Evolutionary conservation across 2,888 invertebrate species (phyloP), one percentile per base, ranked within the genome.

Genomic region (Ypsolopha scabrella): DNA sequence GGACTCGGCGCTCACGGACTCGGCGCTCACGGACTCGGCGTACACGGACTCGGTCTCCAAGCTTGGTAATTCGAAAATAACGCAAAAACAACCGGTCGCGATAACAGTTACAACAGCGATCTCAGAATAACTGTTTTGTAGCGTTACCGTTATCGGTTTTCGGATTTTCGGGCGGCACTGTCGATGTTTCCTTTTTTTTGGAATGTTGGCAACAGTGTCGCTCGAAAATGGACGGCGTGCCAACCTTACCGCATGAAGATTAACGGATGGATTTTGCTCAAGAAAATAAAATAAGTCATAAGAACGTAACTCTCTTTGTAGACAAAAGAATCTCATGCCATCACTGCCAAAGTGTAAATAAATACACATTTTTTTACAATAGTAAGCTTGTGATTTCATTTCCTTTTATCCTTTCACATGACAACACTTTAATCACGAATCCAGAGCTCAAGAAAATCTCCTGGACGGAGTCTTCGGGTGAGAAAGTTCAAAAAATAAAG

Each of bases 261-360:
- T 33, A 41, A 41, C 24, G 13, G 24, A 45, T n/a, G 45, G 45
- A 45, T 45, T 45, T 45, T 45, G 45, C 45, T 45, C 45, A 45
- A 45, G 24, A 24, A 24, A 24, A 24, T 24, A 24, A 24, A 39
- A 39, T 14, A 47, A 36, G 13, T 47, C 10, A 47, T 10, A 47
- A 13, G 47, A 37, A 47, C 49, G 82, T 83, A 85, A 86, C 83
- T 86, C 85, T 86, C 85, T 83, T 81, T 86, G 79, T 82, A 80
- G 73, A 78, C 80, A 79, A 69, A 60, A 61, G 65, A 68, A 75
- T 70, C 65, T 73, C 69, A 80, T 75, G 77, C 79, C 80, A 81
- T 80, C 83, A 86, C 83, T 83, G 83, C 85, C 85, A 86, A 85
- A 86, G 85, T 85, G 85, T 85, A 80, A 85, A 83, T 82, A 83